Conservation (phyloP, 2,888 invertebrate genomes). For the Copidosoma aretas region DNA sequence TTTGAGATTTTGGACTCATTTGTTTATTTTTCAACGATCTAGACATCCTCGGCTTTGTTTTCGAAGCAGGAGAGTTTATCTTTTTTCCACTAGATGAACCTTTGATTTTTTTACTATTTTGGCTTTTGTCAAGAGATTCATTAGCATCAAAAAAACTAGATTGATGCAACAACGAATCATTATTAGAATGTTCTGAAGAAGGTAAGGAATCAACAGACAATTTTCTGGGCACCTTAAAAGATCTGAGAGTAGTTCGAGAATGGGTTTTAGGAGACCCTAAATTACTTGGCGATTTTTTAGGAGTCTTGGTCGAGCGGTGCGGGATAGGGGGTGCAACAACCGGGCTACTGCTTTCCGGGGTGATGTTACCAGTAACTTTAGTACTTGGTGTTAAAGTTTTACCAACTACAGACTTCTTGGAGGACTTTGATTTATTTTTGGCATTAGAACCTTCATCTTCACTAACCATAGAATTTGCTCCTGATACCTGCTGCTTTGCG, state of each 20-base stretch:
- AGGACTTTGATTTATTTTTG: slow-evolving; percentile 2
- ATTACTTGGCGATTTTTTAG: slow-evolving; percentile 50
- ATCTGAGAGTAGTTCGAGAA: slow-evolving; percentile 38
- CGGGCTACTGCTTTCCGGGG: slow-evolving; percentile 51
- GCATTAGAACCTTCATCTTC: slow-evolving; percentile 32
- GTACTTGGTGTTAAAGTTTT: background rate
- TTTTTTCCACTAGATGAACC: too few species aligned
- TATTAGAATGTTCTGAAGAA: slow-evolving; percentile 35
- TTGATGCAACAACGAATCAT: slow-evolving; percentile 20
- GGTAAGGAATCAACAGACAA: slow-evolving; percentile 45
- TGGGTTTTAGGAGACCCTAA: slow-evolving; percentile 51
- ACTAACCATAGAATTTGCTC: slow-evolving; percentile 25
- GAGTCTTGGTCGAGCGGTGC: slow-evolving; percentile 50
- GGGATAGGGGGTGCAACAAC: slow-evolving; percentile 48
- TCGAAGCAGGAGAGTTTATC: background rate
- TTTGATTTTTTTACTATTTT: background rate
- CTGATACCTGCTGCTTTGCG: slow-evolving; percentile 11
- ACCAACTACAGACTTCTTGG: background rate
- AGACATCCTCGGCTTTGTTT: slow-evolving; percentile 41
- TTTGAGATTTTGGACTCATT: slow-evolving; percentile 29
- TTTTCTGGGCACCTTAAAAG: slow-evolving; percentile 50
- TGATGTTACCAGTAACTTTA: slow-evolving; percentile 34
- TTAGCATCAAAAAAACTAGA: background rate
- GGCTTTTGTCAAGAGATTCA: slow-evolving; percentile 9
- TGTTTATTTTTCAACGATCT: slow-evolving; percentile 50